Percentiles rank a stretch among this genome's conserved stretches.
Evolutionary conservation across 2,888 invertebrate genomes (phyloP).

Genomic region (Stenchaetothrips biformis): DNA sequence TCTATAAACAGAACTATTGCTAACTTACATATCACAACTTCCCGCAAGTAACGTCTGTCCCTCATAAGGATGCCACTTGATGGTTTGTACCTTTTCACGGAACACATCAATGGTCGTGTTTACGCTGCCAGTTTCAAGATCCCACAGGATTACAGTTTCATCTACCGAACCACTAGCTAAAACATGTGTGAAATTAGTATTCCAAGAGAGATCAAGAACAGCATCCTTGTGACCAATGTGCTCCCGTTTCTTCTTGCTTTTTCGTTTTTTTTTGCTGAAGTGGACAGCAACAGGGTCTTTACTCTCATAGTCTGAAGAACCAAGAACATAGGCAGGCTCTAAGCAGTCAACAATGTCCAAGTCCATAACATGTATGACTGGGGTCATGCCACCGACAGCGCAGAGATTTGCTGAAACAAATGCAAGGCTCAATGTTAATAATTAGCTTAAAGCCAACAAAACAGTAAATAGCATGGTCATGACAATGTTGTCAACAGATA

Average conservation of each 20-base stretch:
- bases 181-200: conserved; percentile 72
- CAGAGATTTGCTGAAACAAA: conserved; percentile 67
- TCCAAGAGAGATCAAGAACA: conserved; percentile 89
- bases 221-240: conserved; percentile 80
- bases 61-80: conserved; percentile 80
- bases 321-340: conserved; percentile 77
- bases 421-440: not conserved
- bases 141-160: conserved; percentile 83
- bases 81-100: conserved; percentile 75
- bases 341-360: conserved; percentile 86
- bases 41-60: conserved; percentile 78
- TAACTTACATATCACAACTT: conserved; percentile 63
- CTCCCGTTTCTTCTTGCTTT: conserved; percentile 55
- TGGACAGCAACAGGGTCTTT: not conserved
- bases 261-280: conserved; percentile 61
- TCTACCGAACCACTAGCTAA: conserved; percentile 93
- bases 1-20: conserved; percentile 30
- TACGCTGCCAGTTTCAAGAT: conserved; percentile 73
- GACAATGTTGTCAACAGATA: conserved; percentile 16
- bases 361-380: conserved; percentile 95
- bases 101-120: conserved; percentile 70
- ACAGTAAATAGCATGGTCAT: not conserved
- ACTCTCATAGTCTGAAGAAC: conserved; percentile 33
- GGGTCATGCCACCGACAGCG: conserved; percentile 89
- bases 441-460: conserved; percentile 6